Evolutionary conservation across 1,140 invertebrate species (phyloP).

Genomic region (Hyles vespertilio): DNA sequence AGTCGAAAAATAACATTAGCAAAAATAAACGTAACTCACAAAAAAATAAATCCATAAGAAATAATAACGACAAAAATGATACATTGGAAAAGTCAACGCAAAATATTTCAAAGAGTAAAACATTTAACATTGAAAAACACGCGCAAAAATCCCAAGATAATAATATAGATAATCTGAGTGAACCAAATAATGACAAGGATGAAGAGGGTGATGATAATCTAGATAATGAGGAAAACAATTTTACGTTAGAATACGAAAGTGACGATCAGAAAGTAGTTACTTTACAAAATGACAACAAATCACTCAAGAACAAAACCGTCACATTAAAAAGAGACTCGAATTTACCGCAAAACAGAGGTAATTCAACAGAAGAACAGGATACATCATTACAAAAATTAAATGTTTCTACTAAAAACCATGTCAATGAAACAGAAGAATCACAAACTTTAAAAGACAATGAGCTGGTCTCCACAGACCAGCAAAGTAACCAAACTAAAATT

Average conservation of each 20-base stretch:
- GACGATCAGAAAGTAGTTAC: constrained; percentile 1
- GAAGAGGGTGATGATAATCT: constrained; percentile 18
- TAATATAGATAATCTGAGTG: not conserved
- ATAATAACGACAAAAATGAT: too few species aligned
- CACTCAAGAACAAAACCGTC: too few species aligned
- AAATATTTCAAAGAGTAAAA: constrained; percentile 1
- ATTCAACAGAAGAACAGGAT: too few species aligned
- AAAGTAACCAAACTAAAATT: too few species aligned
- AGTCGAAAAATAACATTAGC: too few species aligned
- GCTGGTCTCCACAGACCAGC: not conserved
- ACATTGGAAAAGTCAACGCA: not conserved
- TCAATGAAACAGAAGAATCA: not conserved
- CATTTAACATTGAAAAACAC: not conserved
- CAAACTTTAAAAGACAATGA: constrained; percentile 5
- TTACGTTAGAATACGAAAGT: not conserved
- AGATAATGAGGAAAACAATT: constrained; percentile 9
- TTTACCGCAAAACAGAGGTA: not conserved
- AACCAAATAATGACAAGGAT: constrained; percentile 2
- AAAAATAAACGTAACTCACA: too few species aligned
- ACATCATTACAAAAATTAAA: too few species aligned
- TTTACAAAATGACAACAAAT: too few species aligned
- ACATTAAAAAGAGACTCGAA: not conserved
- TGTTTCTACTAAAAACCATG: too few species aligned
- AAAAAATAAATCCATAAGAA: too few species aligned
- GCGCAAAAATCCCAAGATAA: constrained; percentile 2